Base-by-base conservation (phyloP, 1,140 invertebrate genomes). In the Pomacea maculata region DNA sequence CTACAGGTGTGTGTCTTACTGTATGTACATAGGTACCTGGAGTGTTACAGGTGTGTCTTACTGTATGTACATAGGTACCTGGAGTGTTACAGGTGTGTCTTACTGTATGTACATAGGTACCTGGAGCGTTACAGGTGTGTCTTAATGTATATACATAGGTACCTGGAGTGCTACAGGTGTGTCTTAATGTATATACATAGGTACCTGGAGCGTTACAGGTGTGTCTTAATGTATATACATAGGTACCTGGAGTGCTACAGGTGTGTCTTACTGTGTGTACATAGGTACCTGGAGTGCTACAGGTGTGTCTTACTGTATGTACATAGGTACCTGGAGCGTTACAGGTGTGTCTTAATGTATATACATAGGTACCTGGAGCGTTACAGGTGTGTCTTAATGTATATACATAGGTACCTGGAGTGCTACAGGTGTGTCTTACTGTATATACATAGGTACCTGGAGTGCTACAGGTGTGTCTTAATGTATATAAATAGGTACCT, bases 21-120 rank as follows among this genome's bases (percentile, higher is more conserved):
- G 5, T 45, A 45, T 45, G 5, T 45, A 45, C 5, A 45, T 45
- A 45, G n/a, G n/a, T 45, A 45, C 34, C 34, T 45, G 5, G 34
- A 45, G 34, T 5, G 34, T 5, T 45, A 45, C 34, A 45, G 34
- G 34, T 45, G 34, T 45, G 34, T 57, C 21, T 54, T 25, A 57
- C 45, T 45, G 12, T 45, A 45, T 45, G 5, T 45, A 45, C 5
- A 45, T n/a, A n/a, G n/a, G n/a, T 45, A 92, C 81, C 82, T 92
- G 73, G 92, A 92, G 82, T 70, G 92, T 86, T 92, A 92, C 85
- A 89, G 92, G 92, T 92, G 80, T 65, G 80, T n/a, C 29, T 54
- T 25, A 61, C 15, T n/a, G 4, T 55, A 45, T 15, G 5, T 45
- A 45, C 5, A 45, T n/a, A n/a, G n/a, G n/a, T n/a, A n/a, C n/a